phyloP scores from a whole-genome alignment of 2,797 vertebrate genomes.

The Oreochromis mossambicus region DNA sequence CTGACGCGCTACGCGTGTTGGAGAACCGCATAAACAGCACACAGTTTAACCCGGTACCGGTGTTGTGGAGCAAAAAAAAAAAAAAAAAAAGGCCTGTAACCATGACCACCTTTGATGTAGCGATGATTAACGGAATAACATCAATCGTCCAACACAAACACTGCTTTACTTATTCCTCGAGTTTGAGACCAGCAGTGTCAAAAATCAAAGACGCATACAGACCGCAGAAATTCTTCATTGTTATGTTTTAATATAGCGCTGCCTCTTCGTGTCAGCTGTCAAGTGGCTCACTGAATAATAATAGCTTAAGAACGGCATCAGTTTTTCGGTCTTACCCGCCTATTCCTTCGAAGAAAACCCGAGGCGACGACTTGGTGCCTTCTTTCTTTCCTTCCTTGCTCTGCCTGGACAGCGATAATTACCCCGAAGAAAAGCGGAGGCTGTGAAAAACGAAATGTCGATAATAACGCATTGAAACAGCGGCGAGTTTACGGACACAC shows the following conservation, averaged over 20 bases:
- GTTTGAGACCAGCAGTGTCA: background rate
- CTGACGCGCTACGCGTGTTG: background rate
- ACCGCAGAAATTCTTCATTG: background rate
- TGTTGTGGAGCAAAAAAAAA: background rate
- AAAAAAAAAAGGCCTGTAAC: slow-evolving; percentile 1
- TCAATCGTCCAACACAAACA: background rate
- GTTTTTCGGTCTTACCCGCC: slow-evolving; percentile 24
- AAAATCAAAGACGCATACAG: background rate
- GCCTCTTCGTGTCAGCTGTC: background rate
- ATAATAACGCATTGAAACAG: slow-evolving; percentile 9
- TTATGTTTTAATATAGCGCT: background rate
- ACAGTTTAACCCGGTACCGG: background rate
- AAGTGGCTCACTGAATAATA: background rate
- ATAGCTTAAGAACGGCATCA: background rate
- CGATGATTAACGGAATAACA: background rate
- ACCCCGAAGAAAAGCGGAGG: background rate
- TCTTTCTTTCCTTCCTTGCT: background rate
- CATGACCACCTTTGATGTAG: slow-evolving; percentile 28
- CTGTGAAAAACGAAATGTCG: slow-evolving; percentile 22
- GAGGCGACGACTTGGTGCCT: background rate
- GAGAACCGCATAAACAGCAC: background rate
- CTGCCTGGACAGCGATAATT: background rate
- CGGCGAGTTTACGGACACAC: background rate
- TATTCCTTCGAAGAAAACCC: background rate
- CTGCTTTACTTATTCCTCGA: background rate